These are phyloP conservation scores for Lysandra bellargus DNA, from an alignment of 2,888 invertebrate genomes.

Conservation along the genomic window DNA sequence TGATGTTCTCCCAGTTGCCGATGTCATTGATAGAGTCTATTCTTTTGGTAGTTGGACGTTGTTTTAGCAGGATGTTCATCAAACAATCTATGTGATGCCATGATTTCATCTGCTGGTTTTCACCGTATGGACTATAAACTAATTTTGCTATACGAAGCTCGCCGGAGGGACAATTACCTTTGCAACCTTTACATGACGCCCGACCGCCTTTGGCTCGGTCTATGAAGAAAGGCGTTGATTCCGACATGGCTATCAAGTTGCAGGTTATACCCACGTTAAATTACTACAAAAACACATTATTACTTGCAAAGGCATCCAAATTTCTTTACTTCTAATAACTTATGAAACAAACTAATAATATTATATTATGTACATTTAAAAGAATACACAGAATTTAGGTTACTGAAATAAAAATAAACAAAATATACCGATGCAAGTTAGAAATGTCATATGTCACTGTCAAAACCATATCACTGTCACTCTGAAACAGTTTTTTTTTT, in stretches of 20 bases:
- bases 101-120: conserved; percentile 88
- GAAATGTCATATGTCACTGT: too few relatives aligned
- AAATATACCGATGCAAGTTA: too few relatives aligned
- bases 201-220: conserved; percentile 91
- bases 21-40: conserved; percentile 90
- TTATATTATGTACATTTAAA: too few relatives aligned
- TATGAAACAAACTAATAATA: background rate
- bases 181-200: conserved; percentile 93
- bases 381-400: background rate
- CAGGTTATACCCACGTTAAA: background rate
- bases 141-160: conserved; percentile 88
- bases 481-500: too few relatives aligned
- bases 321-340: background rate
- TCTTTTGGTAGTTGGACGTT: conserved; percentile 89
- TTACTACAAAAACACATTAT: background rate
- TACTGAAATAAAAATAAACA: background rate
- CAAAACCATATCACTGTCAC: too few relatives aligned
- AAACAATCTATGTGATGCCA: conserved; percentile 92
- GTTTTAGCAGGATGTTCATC: conserved; percentile 88
- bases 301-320: background rate
- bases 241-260: conserved; percentile 46
- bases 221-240: conserved; percentile 80
- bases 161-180: conserved; percentile 86
- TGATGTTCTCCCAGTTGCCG: conserved; percentile 86
- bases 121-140: conserved; percentile 87